Evolutionary conservation across 2,797 vertebrate species (phyloP).

Genomic region (Cryptoprocta ferox): DNA sequence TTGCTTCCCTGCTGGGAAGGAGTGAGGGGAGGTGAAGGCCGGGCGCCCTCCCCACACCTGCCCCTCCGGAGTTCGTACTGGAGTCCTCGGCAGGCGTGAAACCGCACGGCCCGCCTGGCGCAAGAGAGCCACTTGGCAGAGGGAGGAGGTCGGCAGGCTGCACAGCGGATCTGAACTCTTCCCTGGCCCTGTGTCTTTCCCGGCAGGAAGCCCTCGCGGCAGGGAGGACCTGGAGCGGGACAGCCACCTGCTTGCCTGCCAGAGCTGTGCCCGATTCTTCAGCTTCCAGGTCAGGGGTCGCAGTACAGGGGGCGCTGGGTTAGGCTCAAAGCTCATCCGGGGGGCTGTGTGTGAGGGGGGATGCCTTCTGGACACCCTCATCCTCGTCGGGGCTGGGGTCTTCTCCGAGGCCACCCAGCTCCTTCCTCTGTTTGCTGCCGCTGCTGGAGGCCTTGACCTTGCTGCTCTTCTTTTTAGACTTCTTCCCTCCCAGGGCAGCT

Average conservation of each 20-base stretch:
- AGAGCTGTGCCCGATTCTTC: neutral
- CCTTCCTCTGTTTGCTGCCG: conserved; percentile 78
- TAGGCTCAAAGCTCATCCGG: conserved; percentile 84
- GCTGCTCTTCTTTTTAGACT: conserved; percentile 89
- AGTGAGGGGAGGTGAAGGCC: neutral
- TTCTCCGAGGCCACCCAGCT: conserved; percentile 38
- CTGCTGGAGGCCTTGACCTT: conserved; percentile 77
- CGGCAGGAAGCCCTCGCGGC: neutral
- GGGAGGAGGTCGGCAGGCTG: neutral
- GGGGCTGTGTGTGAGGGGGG: conserved; percentile 87
- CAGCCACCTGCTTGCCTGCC: neutral
- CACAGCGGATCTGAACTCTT: neutral
- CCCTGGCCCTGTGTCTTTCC: neutral
- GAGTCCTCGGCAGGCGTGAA: neutral
- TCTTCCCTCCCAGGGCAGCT: conserved; percentile 88
- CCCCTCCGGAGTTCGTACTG: neutral
- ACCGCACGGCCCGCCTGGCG: accelerated
- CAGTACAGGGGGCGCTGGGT: neutral
- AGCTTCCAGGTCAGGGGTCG: neutral
- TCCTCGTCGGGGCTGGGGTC: conserved; percentile 79
- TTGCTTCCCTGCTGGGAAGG: neutral
- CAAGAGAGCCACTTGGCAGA: neutral
- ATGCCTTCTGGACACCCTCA: conserved; percentile 88
- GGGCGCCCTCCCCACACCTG: neutral
- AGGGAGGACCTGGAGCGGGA: neutral